phyloP scores from a whole-genome alignment of 2,797 vertebrate species.

The Leptatherina wallacei region DNA sequence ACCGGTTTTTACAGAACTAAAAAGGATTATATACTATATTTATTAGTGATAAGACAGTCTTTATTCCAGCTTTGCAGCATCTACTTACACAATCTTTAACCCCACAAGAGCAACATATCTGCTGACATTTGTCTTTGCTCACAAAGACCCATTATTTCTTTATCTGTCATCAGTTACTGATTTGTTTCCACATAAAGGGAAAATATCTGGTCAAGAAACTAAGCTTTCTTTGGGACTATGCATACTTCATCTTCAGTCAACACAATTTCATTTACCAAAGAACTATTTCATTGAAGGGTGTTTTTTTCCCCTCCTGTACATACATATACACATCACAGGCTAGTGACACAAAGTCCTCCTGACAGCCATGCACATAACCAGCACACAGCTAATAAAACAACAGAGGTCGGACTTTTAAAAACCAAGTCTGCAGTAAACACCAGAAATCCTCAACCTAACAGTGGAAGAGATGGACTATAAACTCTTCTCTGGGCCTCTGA shows the following conservation, averaged over 20 bases:
- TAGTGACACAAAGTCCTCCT: constrained; percentile 32
- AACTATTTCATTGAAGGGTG: neutral
- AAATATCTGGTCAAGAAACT: neutral
- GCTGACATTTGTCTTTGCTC: neutral
- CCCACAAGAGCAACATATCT: neutral
- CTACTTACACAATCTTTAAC: neutral
- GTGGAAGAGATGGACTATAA: constrained; percentile 37
- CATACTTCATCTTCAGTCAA: constrained; percentile 6
- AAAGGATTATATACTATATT: neutral
- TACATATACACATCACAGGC: neutral
- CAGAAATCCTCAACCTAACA: constrained; percentile 30
- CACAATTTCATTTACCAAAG: constrained; percentile 3
- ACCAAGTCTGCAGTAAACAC: constrained; percentile 33
- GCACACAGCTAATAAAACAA: constrained; percentile 11
- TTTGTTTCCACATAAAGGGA: neutral
- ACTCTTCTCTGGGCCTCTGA: constrained; percentile 10
- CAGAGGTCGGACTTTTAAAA: constrained; percentile 4
- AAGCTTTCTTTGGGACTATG: neutral
- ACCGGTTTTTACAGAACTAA: neutral
- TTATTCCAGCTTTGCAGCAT: neutral
- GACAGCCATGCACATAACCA: constrained; percentile 7
- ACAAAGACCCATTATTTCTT: neutral
- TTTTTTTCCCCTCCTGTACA: constrained; percentile 1
- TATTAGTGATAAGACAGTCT: neutral
- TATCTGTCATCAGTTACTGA: constrained; percentile 17